Base-by-base conservation (phyloP, 1,140 invertebrate species). In the Augochlora pura region DNA sequence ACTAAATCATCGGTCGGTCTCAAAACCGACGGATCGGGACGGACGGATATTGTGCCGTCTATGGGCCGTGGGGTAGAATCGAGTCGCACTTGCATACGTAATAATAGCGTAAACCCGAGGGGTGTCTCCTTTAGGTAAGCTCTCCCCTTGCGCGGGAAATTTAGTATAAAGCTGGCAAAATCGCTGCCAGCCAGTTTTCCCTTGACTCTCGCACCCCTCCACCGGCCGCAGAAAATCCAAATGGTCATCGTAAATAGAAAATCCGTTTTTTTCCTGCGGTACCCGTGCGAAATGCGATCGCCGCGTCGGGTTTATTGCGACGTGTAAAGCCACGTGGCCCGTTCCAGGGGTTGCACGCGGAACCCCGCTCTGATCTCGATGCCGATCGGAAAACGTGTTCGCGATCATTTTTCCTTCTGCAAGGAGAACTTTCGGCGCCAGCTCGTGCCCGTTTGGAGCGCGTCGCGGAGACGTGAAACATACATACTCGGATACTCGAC, bases 241-340 rank as follows among this genome's bases (percentile, higher is more conserved):
- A 92, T 92, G 90, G 91, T 92, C 91, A 92, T 92, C 91, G 91
- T 92, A 92, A 92, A 92, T 91, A 90, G 90, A 92, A 91, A 91
- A 92, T 91, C 91, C 90, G 88, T 91, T 90, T 91, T 89, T 90
- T 89, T 82, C 79, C 76, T 32, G 75, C 39, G 10, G 54, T 59
- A 10, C 32, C 52, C 23, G 21, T 74, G 77, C 79, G 85, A 73
- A 91, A 91, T 90, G 88, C 84, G 79, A 77, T 81, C 66, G 79
- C 80, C 66, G 79, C 75, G 42, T 81, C 62, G 85, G 88, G 84
- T 91, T 90, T 89, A 90, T 90, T 90, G 88, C 86, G 87, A 67
- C 82, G 84, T 75, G 74, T 49, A 77, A 60, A 72, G 27, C 73
- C 69, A 62, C 64, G 38, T 38, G 5, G 60, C 25, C 68, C 25